Evolutionary conservation across 2,797 vertebrate species (phyloP), one percentile per base, ranked within the genome.

Genomic region (Phrynocephalus guinanensis): DNA sequence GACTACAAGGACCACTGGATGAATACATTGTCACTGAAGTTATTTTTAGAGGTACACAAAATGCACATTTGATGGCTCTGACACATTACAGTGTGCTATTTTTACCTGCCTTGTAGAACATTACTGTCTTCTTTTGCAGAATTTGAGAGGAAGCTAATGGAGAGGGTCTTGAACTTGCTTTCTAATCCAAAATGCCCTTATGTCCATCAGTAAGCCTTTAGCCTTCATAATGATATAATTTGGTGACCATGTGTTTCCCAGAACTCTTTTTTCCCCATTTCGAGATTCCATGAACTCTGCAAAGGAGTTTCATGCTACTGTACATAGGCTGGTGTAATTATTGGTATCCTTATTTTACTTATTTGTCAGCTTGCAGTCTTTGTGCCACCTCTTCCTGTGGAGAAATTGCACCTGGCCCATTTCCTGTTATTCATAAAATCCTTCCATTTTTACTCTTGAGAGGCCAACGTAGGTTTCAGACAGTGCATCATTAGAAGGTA

Each of bases 31-130:
- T 75, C 60, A 56, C 20, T 71, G 33, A 78, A 71, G 48, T 76
- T 80, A 90, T 90, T 84, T 87, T 90, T 90, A 87, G 67, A 71
- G 68, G 68, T 73, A 68, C 18, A 70, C 56, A 86, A 78, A 76
- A 75, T 20, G 76, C 44, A 83, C 15, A 85, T 5, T 24, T 50
- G 84, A 22, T 30, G 28, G 78, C 79, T 86, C 26, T 44, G 44
- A 90, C 11, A 86, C 1, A 38, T 84, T 48, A 56, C 28, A 63
- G 33, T 16, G 60, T 48, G n/a, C 28, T 81, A 60, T 76, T 90
- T 90, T 85, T 83, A 33, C 66, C 50, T 92, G 16, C 24, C 83
- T 91, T 89, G 38, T 28, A 11, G 76, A 50, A 75, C 44, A 66
- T 30, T 70, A 38, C 48, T 26, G 50, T 70, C 30, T 30, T 60